phyloP scores from a whole-genome alignment of 2,113 vertebrate species.

The Semnornis frantzii region DNA sequence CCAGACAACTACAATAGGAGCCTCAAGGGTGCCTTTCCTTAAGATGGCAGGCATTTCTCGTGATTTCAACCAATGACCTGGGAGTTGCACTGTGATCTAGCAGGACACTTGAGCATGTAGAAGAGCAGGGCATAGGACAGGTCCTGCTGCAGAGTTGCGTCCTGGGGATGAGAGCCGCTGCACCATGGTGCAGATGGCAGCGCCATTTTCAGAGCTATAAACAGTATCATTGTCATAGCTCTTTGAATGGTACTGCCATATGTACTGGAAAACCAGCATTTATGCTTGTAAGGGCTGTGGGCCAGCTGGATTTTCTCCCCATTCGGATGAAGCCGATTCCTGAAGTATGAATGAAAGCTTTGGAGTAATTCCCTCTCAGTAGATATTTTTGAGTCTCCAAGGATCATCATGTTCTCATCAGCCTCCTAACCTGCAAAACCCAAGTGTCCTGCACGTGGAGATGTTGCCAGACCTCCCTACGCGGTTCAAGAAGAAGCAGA shows the following conservation, averaged over 20 bases:
- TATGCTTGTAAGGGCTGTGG: conserved; percentile 1
- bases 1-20: background rate
- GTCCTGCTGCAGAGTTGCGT: background rate
- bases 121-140: background rate
- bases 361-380: background rate
- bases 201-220: conserved; percentile 95
- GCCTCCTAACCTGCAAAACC: background rate
- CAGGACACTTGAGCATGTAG: background rate
- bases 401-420: background rate
- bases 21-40: background rate
- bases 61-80: accelerated
- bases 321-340: background rate
- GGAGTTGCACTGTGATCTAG: background rate
- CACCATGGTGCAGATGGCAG: conserved; percentile 84
- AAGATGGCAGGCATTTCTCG: background rate
- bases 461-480: background rate
- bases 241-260: conserved; percentile 95
- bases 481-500: background rate
- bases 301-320: conserved; percentile 28
- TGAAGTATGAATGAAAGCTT: conserved; percentile 30
- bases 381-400: background rate
- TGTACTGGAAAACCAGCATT: conserved; percentile 77
- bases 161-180: background rate
- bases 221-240: conserved; percentile 88
- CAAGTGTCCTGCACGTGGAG: background rate